Base-by-base conservation (phyloP, 2,113 vertebrate species). In the Passer montanus region DNA sequence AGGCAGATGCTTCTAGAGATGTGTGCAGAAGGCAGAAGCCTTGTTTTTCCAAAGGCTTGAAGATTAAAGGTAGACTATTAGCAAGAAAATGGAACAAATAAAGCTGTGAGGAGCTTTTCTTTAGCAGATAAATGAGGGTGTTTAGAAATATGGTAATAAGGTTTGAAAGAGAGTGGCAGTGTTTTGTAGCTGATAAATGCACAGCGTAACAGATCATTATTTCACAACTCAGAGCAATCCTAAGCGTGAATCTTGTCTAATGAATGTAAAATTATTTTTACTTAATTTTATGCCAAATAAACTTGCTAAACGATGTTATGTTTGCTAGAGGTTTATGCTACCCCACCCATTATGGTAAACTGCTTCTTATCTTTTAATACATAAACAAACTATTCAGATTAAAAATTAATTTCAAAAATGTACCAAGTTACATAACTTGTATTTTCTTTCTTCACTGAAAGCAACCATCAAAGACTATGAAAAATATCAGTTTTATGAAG, bases 221-320 rank as follows among this genome's bases (percentile, higher is more conserved):
- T 95, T 88, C 72, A 74, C 83, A 67, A 28, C 31, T 63, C 43
- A n/a, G 33, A 88, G 43, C 63, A 67, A 43, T 77, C 4, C 4
- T 60, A 73, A 91, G 33, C 49, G 28, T 27, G 15, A 64, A 69
- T 53, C 33, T 80, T 88, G 31, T 80, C 55, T 82, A 90, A 86
- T 85, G 75, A 94, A 85, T 60, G 55, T 50, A 52, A 94, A 89
- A 87, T 62, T 56, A 55, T 67, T 78, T 92, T 70, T 86, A 60
- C 74, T 93, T 81, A 47, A 75, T 87, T 94, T 91, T 87, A 41
- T 68, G 79, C 21, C 30, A 0, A 78, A 62, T 84, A 84, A 62
- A 82, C 50, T 77, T 89, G 23, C n/a, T 62, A 39, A 94, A n/a
- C 6, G 31, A 3, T 50, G 10, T 55, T 85, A 68, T 21, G 6